Percentiles rank a stretch among this genome's conserved stretches.
Conservation (phyloP, 2,888 invertebrate species). For the Prenolepis imparis region DNA sequence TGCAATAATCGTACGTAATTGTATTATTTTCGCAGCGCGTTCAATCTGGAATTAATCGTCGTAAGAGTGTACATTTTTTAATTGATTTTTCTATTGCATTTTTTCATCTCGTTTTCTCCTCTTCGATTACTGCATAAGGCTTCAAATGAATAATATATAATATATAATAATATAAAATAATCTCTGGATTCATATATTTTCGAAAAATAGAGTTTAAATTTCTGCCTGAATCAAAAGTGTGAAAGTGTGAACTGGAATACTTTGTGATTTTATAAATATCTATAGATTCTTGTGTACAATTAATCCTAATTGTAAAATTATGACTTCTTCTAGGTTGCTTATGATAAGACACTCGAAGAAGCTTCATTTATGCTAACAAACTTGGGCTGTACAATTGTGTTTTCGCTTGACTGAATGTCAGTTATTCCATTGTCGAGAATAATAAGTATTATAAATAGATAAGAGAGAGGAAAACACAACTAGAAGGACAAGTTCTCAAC, state of each 20-base stretch:
- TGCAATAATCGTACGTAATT: neutral
- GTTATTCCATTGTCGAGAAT: neutral
- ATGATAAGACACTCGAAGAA: neutral
- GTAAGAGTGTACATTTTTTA: neutral
- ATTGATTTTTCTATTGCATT: neutral
- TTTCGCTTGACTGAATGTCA: neutral
- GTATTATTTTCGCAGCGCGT: neutral
- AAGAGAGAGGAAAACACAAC: neutral
- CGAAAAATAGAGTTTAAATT: neutral
- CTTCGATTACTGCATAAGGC: neutral
- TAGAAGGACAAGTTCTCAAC: neutral
- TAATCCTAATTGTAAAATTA: slow-evolving; percentile 12
- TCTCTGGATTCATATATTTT: neutral
- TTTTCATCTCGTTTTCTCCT: neutral
- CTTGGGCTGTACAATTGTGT: neutral
- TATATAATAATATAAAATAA: neutral
- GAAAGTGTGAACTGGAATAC: neutral
- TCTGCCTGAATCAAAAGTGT: neutral
- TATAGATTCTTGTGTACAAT: neutral
- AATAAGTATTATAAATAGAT: neutral
- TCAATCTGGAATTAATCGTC: neutral
- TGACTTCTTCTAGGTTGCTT: neutral
- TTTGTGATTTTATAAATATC: neutral
- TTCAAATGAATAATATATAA: no score
- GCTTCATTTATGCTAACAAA: neutral